These are phyloP conservation scores for Allobates femoralis DNA, from an alignment of 2,797 vertebrate species.

Conservation along the genomic window DNA sequence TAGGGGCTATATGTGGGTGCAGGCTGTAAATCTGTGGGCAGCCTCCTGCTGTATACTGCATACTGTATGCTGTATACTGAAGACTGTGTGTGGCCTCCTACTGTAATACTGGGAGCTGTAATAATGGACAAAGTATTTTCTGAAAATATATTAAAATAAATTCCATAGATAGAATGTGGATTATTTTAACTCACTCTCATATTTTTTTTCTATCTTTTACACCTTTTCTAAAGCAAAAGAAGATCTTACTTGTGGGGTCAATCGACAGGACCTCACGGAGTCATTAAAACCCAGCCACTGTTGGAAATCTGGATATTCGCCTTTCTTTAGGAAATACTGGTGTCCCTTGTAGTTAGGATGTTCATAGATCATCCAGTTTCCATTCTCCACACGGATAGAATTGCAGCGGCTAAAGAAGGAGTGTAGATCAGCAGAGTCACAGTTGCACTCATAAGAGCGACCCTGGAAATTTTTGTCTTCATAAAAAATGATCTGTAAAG, in stretches of 20 bases:
- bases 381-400: conserved; percentile 50
- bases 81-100: too few relatives aligned
- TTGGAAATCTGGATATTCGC: conserved; percentile 56
- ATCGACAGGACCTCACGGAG: conserved; percentile 46
- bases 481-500: conserved; percentile 53
- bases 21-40: too few relatives aligned
- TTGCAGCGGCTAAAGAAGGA: conserved; percentile 54
- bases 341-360: conserved; percentile 47
- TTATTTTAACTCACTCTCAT: too few relatives aligned
- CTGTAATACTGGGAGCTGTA: too few relatives aligned
- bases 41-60: too few relatives aligned
- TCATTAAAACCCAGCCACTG: conserved; percentile 61
- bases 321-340: conserved; percentile 56
- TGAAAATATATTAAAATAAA: too few relatives aligned
- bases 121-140: too few relatives aligned
- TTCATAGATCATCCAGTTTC: conserved; percentile 60
- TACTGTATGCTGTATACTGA: too few relatives aligned
- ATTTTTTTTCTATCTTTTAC: neutral
- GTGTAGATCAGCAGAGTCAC: conserved; percentile 46
- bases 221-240: conserved; percentile 21
- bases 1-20: too few relatives aligned
- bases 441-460: conserved; percentile 57
- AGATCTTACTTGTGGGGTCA: conserved; percentile 48
- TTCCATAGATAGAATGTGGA: too few relatives aligned
- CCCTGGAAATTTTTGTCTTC: conserved; percentile 61